phyloP scores from a whole-genome alignment of 1,140 invertebrate genomes.

The Zaprionus kolodkinae region DNA sequence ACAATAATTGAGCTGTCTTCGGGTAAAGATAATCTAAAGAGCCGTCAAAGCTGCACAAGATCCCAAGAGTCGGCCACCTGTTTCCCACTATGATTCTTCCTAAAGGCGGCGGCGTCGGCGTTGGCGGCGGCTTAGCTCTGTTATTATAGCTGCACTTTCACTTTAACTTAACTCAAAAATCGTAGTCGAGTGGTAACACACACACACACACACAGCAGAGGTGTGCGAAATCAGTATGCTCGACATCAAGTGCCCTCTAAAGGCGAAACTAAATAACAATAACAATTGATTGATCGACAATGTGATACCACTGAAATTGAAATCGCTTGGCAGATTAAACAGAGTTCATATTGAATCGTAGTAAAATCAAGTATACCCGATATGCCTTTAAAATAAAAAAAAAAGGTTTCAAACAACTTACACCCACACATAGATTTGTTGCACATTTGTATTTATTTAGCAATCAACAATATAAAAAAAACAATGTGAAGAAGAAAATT shows the following conservation, averaged over 20 bases:
- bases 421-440: neutral
- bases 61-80: neutral
- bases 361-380: neutral
- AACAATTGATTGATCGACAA: neutral
- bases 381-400: neutral
- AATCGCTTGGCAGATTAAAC: neutral
- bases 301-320: neutral
- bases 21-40: conserved; percentile 1
- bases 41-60: neutral
- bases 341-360: neutral
- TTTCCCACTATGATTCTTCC: neutral
- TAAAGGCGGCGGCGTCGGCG: neutral
- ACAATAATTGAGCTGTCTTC: conserved; percentile 7
- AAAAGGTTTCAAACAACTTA: neutral
- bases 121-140: neutral
- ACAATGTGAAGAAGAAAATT: conserved; percentile 9
- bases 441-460: conserved; percentile 33
- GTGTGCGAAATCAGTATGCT: conserved; percentile 28
- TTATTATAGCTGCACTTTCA: conserved; percentile 69
- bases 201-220: conserved; percentile 4
- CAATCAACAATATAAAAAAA: conserved; percentile 14
- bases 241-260: neutral
- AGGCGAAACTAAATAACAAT: neutral
- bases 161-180: conserved; percentile 65
- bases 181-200: neutral